Conservation (phyloP, 92 coral and sea anemone genomes). For the Actinostola sp. region DNA sequence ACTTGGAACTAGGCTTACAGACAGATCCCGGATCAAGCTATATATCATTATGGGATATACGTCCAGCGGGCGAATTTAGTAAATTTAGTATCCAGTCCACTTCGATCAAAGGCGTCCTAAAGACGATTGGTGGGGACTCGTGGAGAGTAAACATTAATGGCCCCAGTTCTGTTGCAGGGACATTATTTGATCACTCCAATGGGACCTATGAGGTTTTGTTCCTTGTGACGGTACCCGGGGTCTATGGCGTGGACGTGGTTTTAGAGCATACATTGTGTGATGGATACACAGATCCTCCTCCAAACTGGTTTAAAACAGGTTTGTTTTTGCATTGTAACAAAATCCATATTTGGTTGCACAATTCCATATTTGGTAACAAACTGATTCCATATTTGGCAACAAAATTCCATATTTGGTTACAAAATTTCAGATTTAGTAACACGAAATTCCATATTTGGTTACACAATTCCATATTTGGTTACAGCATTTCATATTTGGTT, state of each 20-base stretch:
- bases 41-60: slow-evolving; percentile 82
- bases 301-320: slow-evolving; percentile 79
- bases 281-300: slow-evolving; percentile 79
- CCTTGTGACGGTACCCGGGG: slow-evolving; percentile 73
- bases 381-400: too few relatives aligned
- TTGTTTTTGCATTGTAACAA: background rate
- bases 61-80: slow-evolving; percentile 90
- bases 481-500: too few relatives aligned
- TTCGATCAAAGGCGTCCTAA: slow-evolving; percentile 52
- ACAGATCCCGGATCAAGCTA: slow-evolving; percentile 80
- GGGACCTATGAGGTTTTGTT: slow-evolving; percentile 91
- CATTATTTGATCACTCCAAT: slow-evolving; percentile 79
- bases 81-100: slow-evolving; percentile 73
- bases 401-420: too few relatives aligned
- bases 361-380: too few relatives aligned
- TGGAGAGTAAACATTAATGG: slow-evolving; percentile 87
- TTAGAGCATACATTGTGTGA: slow-evolving; percentile 80
- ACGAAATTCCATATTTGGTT: too few relatives aligned
- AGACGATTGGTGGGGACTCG: slow-evolving; percentile 87
- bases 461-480: too few relatives aligned
- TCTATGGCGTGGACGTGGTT: slow-evolving; percentile 63
- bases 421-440: too few relatives aligned
- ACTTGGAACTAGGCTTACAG: slow-evolving; percentile 57
- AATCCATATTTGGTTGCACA: too few relatives aligned
- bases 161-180: slow-evolving; percentile 84